Base-by-base conservation (phyloP, 2,113 vertebrate species). In the Periophthalmus modestus region DNA sequence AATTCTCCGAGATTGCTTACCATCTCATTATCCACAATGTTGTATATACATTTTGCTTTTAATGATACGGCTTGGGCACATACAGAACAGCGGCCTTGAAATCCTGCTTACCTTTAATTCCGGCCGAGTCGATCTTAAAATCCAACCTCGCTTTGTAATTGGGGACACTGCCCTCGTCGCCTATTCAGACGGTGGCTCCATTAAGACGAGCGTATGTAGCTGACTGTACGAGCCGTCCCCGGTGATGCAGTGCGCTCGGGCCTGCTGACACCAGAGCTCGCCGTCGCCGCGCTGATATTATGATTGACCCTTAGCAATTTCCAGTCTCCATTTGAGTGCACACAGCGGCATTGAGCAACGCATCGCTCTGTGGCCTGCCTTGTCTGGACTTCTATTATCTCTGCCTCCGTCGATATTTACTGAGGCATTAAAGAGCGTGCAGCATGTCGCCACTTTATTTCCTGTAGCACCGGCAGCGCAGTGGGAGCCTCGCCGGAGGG, bases 331-430 rank as follows among this genome's bases (percentile, higher is more conserved):
- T 87, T 82, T 78, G 78, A 82, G 76, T 58, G 46, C 72, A 62
- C 72, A 69, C 66, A 28, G 65, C 39, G 65, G 83, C 79, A 82
- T 72, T 59, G 68, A 84, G 79, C 75, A 79, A 82, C 82, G 73
- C 77, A 85, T 88, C 73, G 75, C 80, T 78, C 62, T 76, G 80
- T 24, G 11, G 86, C 82, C 75, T n/a, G 57, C 24, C 62, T 75
- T 76, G 87, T 83, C 89, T 81, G 83, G 81, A 86, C 89, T 89
- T 89, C 88, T 89, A 87, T 87, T 86, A 85, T 81, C 86, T 85
- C 84, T 77, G 74, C 77, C 73, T 80, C 46, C 78, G 81, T 91
- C 82, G 79, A 91, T 92, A 92, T 92, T 91, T 89, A 91, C 89
- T 71, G 84, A 87, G 77, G 83, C 90, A 72, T 90, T 92, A 88